Evolutionary conservation across 2,888 invertebrate genomes (phyloP), one percentile per base, ranked within the genome.

Genomic region (Nomada fucata): DNA sequence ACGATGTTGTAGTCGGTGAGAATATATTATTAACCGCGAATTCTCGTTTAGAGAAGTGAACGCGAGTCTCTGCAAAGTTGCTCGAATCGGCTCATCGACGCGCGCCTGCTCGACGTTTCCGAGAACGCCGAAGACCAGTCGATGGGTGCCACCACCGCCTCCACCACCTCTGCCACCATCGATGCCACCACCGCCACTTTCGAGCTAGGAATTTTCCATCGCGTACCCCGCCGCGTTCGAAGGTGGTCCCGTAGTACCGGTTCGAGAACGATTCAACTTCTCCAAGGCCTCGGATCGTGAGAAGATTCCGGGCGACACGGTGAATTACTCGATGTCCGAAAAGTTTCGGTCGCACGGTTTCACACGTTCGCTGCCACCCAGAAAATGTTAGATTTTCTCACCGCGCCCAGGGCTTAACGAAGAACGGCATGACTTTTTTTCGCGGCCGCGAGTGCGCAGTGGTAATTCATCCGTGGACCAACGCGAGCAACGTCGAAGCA

Each of bases 161-260:
- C 29, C 29, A 29, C 29, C 29, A 29, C 29, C 29, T 29, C 29
- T 29, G 29, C 29, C 29, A 29, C 29, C 29, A 29, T 29, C 29
- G 44, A 44, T 44, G 44, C 44, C 10, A 3, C 36, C 20, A 5
- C 20, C 23, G 29, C 20, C 4, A 15, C 57, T 52, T 63, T 61
- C 71, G 20, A 64, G n/a, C 47, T 52, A 61, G 75, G 68, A 75
- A 75, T 69, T 75, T 75, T 61, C 68, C 75, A 60, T 60, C 52
- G 71, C 60, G 52, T 5, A 23, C 18, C 36, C 47, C 47, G 50
- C 47, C n/a, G 69, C 26, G 59, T 29, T 18, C n/a, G 13, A n/a
- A 15, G n/a, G 47, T n/a, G 69, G 44, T 13, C 36, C n/a, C 57
- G 13, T 11, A n/a, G 64, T 75, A 75, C 74, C 74, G 67, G 74